phyloP scores from a whole-genome alignment of 2,888 invertebrate species.

The Epistrophe eligans region DNA sequence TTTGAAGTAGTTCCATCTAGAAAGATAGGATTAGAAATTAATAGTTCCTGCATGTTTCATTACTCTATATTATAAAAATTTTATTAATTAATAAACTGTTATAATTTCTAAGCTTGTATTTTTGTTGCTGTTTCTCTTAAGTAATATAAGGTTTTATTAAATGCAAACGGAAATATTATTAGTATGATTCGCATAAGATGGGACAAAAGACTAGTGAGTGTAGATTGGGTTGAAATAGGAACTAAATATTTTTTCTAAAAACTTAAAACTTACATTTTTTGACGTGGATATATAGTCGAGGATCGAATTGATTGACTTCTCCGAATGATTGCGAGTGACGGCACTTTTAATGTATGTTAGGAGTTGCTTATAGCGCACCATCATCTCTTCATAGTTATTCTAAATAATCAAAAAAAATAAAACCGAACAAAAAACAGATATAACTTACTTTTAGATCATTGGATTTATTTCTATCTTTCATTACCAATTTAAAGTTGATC shows the following conservation, averaged over 20 bases:
- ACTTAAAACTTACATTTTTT: conserved; percentile 91
- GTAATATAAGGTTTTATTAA: no score
- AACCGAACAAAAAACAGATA: background rate
- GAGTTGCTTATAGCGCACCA: conserved; percentile 96
- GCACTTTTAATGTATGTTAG: conserved; percentile 99
- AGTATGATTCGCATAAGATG: no score
- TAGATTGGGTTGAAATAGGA: no score
- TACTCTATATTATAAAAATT: no score
- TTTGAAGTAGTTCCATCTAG: conserved; percentile 98
- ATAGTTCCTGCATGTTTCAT: background rate
- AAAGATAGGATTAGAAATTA: conserved; percentile 19
- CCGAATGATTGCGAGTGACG: conserved; percentile 99
- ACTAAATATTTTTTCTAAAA: no score
- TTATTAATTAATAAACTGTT: no score
- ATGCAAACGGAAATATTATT: no score
- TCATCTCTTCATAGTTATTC: conserved; percentile 97
- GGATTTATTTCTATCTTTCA: conserved; percentile 55
- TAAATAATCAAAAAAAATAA: conserved; percentile 81
- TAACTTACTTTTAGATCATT: background rate
- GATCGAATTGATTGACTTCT: conserved; percentile 99
- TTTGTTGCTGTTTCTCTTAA: no score
- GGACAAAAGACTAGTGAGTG: no score
- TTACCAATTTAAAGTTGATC: conserved; percentile 98
- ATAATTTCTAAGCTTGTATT: no score
- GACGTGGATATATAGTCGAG: conserved; percentile 99